These are phyloP conservation scores for Onthophagus taurus DNA, from an alignment of 1,140 invertebrate species.

Conservation along the genomic window DNA sequence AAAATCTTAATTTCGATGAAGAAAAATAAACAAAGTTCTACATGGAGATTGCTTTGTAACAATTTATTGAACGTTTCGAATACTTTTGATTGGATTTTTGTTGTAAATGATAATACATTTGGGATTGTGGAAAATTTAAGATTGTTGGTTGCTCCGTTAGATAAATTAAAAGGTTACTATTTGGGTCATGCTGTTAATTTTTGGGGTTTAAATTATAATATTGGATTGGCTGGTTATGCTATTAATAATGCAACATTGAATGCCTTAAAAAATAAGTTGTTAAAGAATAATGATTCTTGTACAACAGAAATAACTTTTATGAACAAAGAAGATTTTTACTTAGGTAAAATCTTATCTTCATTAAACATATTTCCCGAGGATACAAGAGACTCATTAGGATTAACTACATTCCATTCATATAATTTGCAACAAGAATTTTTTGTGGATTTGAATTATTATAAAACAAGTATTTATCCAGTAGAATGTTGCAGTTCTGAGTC, in stretches of 20 bases:
- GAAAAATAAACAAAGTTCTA: constrained; percentile 20
- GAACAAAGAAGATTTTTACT: constrained; percentile 29
- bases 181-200: constrained; percentile 24
- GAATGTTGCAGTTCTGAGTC: constrained; percentile 29
- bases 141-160: constrained; percentile 21
- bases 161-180: constrained; percentile 25
- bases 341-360: constrained; percentile 23
- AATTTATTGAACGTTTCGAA: constrained; percentile 9
- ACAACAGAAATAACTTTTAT: constrained; percentile 17
- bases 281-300: constrained; percentile 15
- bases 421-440: constrained; percentile 28
- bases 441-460: constrained; percentile 24
- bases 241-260: constrained; percentile 23
- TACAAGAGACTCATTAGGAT: constrained; percentile 24
- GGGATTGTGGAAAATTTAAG: constrained; percentile 29
- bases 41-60: constrained; percentile 26
- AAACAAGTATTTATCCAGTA: constrained; percentile 24
- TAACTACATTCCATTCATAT: constrained; percentile 28
- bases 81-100: constrained; percentile 25
- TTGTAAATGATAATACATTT: constrained; percentile 29
- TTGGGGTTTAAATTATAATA: constrained; percentile 14
- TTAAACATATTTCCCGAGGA: constrained; percentile 27
- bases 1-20: constrained; percentile 20
- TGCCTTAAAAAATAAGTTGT: constrained; percentile 19
- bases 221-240: constrained; percentile 26